Base-by-base conservation (phyloP, 2,113 vertebrate genomes). In the Osmerus eperlanus region DNA sequence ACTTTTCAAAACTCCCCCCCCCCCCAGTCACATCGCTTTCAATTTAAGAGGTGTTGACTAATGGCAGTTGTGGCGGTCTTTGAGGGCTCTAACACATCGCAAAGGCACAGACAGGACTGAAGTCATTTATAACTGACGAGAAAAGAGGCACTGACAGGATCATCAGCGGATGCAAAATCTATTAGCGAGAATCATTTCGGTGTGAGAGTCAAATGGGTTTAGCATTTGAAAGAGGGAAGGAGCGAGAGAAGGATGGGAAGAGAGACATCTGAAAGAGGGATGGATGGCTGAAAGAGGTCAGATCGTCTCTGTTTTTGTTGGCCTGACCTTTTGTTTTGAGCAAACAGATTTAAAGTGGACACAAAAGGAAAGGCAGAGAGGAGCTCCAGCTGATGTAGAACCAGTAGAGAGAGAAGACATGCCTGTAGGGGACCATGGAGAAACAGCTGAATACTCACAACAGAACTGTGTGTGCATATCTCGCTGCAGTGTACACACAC, bases 401-500 rank as follows among this genome's bases (percentile, higher is more conserved):
- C 11, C 67, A 67, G 63, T 73, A 78, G 76, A 82, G 83, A 79
- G 82, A 83, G 63, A 68, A 61, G 71, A 82, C 75, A 86, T 89
- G 87, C 89, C 85, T 89, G 67, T 2, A 52, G 82, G 84, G 82
- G 77, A 79, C 89, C 88, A 88, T 91, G 89, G 88, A 84, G 75
- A 89, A 85, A 82, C 64, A 76, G 77, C 78, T 85, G 78, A 85
- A 82, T 73, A 52, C 76, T 56, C 79, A 56, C 76, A 75, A 68
- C 71, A 74, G 63, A 74, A 71, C 12, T 28, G 32, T 84, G 80
- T 79, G 74, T 81, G 71, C 58, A 79, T 78, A 67, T 84, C 80
- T 82, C 76, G 68, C 67, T 18, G 76, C 19, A 36, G 5, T 53
- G 23, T 36, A 25, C 55, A 51, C 63, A 58, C 55, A 61, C 65